These are phyloP conservation scores for Andricus grossulariae DNA, from an alignment of 1,140 invertebrate species.

Conservation along the genomic window DNA sequence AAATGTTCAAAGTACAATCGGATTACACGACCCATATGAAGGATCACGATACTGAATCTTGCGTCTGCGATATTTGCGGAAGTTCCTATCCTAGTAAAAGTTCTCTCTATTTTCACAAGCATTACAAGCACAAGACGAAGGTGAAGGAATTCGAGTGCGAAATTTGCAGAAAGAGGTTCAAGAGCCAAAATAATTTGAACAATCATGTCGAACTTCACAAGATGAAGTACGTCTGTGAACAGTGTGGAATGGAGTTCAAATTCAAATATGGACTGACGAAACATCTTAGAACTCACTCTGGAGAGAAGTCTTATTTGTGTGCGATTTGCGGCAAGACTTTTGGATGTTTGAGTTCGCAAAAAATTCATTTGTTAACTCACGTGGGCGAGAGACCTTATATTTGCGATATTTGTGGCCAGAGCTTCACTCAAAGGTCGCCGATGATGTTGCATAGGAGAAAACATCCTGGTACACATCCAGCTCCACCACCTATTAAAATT, in stretches of 20 bases:
- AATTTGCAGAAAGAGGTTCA: conserved; percentile 45
- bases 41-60: conserved; percentile 71
- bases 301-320: conserved; percentile 81
- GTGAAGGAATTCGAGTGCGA: conserved; percentile 72
- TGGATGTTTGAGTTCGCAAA: conserved; percentile 71
- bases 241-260: conserved; percentile 77
- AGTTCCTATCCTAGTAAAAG: conserved; percentile 76
- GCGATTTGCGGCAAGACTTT: conserved; percentile 79
- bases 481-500: conserved; percentile 67
- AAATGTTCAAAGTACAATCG: conserved; percentile 78
- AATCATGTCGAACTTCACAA: conserved; percentile 71
- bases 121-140: conserved; percentile 74
- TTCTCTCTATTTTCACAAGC: conserved; percentile 67
- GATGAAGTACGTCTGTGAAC: conserved; percentile 75
- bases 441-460: conserved; percentile 74
- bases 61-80: conserved; percentile 77
- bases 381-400: conserved; percentile 76
- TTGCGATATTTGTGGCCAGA: conserved; percentile 75
- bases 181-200: conserved; percentile 71
- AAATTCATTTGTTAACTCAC: conserved; percentile 73
- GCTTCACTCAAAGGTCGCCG: conserved; percentile 73
- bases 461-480: conserved; percentile 76
- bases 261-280: conserved; percentile 51
- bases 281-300: conserved; percentile 79
- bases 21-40: conserved; percentile 75